phyloP scores from a whole-genome alignment of 2,797 vertebrate species.

The Sebastes matsubarae region DNA sequence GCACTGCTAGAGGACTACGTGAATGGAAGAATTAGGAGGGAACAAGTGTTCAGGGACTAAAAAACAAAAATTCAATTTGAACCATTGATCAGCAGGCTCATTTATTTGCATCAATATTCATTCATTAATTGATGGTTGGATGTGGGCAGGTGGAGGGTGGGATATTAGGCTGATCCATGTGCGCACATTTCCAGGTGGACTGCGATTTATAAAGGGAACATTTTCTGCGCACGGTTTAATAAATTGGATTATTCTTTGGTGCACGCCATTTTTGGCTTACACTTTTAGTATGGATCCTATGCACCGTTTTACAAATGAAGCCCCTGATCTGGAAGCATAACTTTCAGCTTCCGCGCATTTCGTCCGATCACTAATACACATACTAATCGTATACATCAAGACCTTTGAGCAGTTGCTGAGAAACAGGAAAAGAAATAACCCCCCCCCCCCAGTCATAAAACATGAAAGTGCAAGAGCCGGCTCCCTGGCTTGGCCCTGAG shows the following conservation, averaged over 20 bases:
- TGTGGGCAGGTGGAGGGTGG: neutral
- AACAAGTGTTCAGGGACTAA: neutral
- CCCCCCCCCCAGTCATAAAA: constrained; percentile 41
- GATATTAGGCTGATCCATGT: neutral
- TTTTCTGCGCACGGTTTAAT: neutral
- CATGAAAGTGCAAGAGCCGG: constrained; percentile 37
- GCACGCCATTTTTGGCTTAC: accelerated
- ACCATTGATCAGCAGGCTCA: neutral
- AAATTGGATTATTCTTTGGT: neutral
- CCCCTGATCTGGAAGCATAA: neutral
- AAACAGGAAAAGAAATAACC: constrained; percentile 31
- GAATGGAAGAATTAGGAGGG: too few relatives aligned
- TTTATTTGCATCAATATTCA: neutral
- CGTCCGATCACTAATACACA: neutral
- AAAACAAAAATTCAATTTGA: neutral
- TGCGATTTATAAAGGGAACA: neutral
- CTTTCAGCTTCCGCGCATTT: neutral
- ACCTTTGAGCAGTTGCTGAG: constrained; percentile 17
- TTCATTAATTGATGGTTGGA: neutral
- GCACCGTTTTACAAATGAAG: neutral
- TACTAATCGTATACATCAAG: neutral
- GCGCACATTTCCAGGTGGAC: neutral
- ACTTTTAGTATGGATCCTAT: too few relatives aligned
- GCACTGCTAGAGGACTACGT: neutral
- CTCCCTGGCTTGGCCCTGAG: constrained; percentile 39